Base-by-base conservation (phyloP, 1,140 invertebrate species). In the Drosophila willistoni region DNA sequence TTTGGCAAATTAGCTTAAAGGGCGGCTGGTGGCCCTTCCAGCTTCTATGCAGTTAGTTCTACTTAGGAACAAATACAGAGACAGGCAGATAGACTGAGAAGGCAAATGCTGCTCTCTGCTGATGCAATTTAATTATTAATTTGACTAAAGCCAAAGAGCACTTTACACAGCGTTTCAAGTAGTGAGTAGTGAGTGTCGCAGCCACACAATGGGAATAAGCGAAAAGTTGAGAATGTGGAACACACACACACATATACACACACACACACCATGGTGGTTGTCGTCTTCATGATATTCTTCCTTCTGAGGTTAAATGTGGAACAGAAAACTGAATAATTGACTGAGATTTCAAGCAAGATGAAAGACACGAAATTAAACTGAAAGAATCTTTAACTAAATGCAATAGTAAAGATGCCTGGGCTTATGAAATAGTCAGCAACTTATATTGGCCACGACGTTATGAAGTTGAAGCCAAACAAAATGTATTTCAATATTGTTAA, bases 221-320 rank as follows among this genome's bases (percentile, higher is more conserved):
- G 72, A 51, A 76, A 76, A 76, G 73, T 76, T 76, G 62, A 64
- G 66, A 13, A 76, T 76, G 73, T 76, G 73, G 73, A 59, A 36
- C 73, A 76, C 29, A 59, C 29, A 29, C 29, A 76, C 47, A 68
- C 14, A 41, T 13, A 57, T 33, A 51, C 33, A 51, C 13, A 57
- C 51, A 34, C 71, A 14, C 71, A 68, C 44, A 22, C 17, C n/a
- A 14, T 14, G n/a, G 14, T 22, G 44, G 44, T 22, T 19, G 44
- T 12, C 44, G 17, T 44, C 4, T 65, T 69, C 36, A 10, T 39
- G 17, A 19, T 47, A 0, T 65, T 69, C 51, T 76, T 73, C 66
- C 73, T 73, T 70, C 76, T 76, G 60, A 33, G 73, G 66, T 44
- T 70, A 64, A 69, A 76, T 76, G 73, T 76, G 60, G 73, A 33